Base-by-base conservation (phyloP, 2,797 vertebrate genomes). In the Phaenicophaeus curvirostris region DNA sequence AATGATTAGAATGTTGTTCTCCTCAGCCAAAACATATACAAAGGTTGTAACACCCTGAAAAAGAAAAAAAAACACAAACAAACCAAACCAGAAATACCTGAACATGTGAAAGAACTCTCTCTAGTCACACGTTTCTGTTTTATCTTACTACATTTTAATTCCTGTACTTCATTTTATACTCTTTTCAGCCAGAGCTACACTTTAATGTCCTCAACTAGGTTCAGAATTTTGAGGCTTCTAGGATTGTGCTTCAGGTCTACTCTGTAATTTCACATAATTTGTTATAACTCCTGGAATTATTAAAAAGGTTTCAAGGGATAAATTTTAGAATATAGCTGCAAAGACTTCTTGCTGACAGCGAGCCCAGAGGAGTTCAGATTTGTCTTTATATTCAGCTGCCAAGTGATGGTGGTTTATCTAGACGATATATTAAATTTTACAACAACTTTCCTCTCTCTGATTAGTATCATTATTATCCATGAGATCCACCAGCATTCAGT, bases 201-300 rank as follows among this genome's bases (percentile, higher is more conserved):
- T 96, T 96, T 95, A 39, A 94, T 84, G 85, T 81, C 25, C n/a
- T 80, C 84, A 94, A 88, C 76, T 48, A 85, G 65, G 81, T 78
- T 82, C 76, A 51, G 69, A 86, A 62, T 68, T 86, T 81, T 68
- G 39, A 88, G 18, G 19, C 19, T 69, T 84, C 42, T 62, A 91
- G 42, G 54, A 84, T 50, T 12, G 18, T 24, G 74, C 69, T 93
- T 88, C 48, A 90, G 73, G 79, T 82, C 48, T 89, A 50, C 58
- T 68, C 44, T 54, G 19, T 63, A 93, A 94, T 94, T 85, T 80
- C 85, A 81, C 7, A 85, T 87, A 73, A 91, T 90, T 95, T 93
- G 8, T 72, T 84, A 78, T 73, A 92, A 87, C 87, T 57, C 33
- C 30, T 75, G 50, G 76, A 87, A 91, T 86, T 93, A 87, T 92